Evolutionary conservation across 2,888 invertebrate species (phyloP), one percentile per base, ranked within the genome.

Genomic region (Drosophila fulvimacula): DNA sequence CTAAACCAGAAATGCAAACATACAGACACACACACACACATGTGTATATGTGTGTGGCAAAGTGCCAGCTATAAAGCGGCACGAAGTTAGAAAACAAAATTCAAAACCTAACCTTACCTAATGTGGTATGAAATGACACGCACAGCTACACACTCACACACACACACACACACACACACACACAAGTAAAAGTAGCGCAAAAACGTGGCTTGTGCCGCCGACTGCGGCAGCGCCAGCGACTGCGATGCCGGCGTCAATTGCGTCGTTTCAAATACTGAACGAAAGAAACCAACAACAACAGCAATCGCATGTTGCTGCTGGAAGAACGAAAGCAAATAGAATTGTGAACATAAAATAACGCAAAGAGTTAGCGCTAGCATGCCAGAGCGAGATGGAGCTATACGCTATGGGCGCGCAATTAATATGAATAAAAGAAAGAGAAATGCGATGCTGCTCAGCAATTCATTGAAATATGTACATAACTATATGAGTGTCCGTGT

Each of bases 21-120:
- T 19, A 39, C n/a, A 4, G 4, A 48, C 17, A 27, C 15, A 13
- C 4, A 27, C 10, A 21, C 39, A 21, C 5, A 10, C 13, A 15
- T 10, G 1, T 49, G 38, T 30, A 24, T 42, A 7, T 53, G 52
- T 59, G 15, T 65, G 49, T 59, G 58, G 57, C 65, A 72, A 72
- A 60, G 19, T 66, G 52, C 56, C 72, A 77, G 53, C 72, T 32
- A 42, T 57, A 60, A 68, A 65, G 57, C 62, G 73, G 67, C 61
- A 69, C 56, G 69, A 62, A 76, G 74, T 74, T 87, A 72, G 71
- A 75, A 87, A 88, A 84, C 61, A 73, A 73, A 86, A 83, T 81
- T 79, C 68, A 78, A 90, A 90, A 80, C 90, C 90, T 89, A 89
- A 90, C 89, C 89, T 90, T 86, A 83, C 89, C 89, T 89, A 90